phyloP scores from a whole-genome alignment of 2,888 invertebrate species.

The Euclidia mi region DNA sequence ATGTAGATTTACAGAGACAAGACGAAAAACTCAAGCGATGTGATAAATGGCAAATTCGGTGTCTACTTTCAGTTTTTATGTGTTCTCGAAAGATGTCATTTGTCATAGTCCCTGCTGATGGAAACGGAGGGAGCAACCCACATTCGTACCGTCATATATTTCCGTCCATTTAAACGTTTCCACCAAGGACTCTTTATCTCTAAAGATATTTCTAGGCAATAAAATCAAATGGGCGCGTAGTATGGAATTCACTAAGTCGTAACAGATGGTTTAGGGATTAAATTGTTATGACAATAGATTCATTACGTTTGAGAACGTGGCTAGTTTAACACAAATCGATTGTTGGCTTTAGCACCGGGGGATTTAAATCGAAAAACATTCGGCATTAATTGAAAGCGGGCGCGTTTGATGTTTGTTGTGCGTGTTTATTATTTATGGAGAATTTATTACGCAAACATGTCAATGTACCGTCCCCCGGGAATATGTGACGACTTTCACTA shows the following conservation, averaged over 20 bases:
- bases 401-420: slow-evolving; percentile 2
- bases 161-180: slow-evolving; percentile 30
- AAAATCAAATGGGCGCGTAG: slow-evolving; percentile 39
- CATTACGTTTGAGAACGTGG: slow-evolving; percentile 1
- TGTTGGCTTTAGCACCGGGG: too few species aligned
- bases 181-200: slow-evolving; percentile 27
- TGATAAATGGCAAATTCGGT: slow-evolving; percentile 61
- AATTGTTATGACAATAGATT: slow-evolving; percentile 35
- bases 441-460: slow-evolving; percentile 14
- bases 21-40: slow-evolving; percentile 17
- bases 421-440: slow-evolving; percentile 5
- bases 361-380: not conserved
- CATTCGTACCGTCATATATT: slow-evolving; percentile 48
- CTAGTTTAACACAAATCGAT: too few species aligned
- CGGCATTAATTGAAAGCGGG: not conserved
- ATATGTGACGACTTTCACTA: slow-evolving; percentile 61
- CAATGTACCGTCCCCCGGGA: slow-evolving; percentile 17
- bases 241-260: slow-evolving; percentile 1
- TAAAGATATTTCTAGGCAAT: slow-evolving; percentile 36
- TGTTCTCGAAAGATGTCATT: slow-evolving; percentile 63
- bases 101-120: slow-evolving; percentile 63
- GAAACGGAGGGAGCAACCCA: slow-evolving; percentile 36
- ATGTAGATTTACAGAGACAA: slow-evolving; percentile 20
- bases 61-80: slow-evolving; percentile 57
- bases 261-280: slow-evolving; percentile 36